These are phyloP conservation scores for Ardeotis arabs DNA, from an alignment of 2,113 vertebrate species.

Conservation along the genomic window DNA sequence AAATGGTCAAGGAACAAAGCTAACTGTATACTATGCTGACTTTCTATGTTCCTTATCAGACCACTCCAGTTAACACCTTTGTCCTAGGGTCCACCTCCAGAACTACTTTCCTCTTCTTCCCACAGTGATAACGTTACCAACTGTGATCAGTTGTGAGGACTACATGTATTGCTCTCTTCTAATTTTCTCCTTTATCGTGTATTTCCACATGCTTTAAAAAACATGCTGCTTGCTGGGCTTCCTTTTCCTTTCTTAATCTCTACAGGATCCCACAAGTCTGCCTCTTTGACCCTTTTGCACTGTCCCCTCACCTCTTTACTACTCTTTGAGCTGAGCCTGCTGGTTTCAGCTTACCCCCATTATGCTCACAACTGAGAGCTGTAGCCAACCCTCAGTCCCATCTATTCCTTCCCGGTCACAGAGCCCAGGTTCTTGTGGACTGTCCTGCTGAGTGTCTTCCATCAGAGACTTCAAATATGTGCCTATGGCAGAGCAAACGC, in stretches of 20 bases:
- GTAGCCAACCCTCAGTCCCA: background rate
- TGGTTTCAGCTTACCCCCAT: background rate
- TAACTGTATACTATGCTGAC: background rate
- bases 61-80: background rate
- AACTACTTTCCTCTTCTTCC: background rate
- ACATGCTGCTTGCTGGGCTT: background rate
- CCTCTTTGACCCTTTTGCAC: background rate
- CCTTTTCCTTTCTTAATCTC: background rate
- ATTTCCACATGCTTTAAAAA: background rate
- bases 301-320: background rate
- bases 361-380: background rate
- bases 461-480: background rate
- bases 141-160: background rate
- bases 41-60: background rate
- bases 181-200: background rate
- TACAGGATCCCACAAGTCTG: background rate
- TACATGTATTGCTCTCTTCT: background rate
- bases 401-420: background rate
- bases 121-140: background rate
- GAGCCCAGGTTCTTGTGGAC: background rate
- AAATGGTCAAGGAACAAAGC: background rate
- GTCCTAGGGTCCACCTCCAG: background rate
- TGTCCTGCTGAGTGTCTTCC: background rate
- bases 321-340: background rate
- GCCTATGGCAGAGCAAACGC: rapidly evolving